phyloP scores from a whole-genome alignment of 2,113 vertebrate genomes.

The cattle (Bos taurus) region ARS-UCD2.0 NC_037343.1:23650001-23650500 shows the following conservation, averaged over 20 bases:
- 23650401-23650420: neutral
- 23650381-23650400: neutral
- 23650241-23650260: neutral
- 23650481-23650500: neutral
- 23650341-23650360: neutral
- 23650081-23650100: neutral
- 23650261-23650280: neutral
- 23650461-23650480: neutral
- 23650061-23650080: neutral
- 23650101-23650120: neutral
- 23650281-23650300: neutral
- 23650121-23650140: rapidly evolving
- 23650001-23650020: neutral
- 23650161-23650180: neutral
- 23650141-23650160: neutral
- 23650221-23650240: neutral
- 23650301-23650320: neutral
- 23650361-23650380: neutral
- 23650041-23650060: neutral
- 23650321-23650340: neutral
- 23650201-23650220: neutral
- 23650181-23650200: neutral
- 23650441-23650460: neutral
- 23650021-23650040: neutral
- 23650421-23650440: neutral